These are phyloP conservation scores for Mylabris sibirica DNA, from an alignment of 2,888 invertebrate species.

Conservation along the genomic window DNA sequence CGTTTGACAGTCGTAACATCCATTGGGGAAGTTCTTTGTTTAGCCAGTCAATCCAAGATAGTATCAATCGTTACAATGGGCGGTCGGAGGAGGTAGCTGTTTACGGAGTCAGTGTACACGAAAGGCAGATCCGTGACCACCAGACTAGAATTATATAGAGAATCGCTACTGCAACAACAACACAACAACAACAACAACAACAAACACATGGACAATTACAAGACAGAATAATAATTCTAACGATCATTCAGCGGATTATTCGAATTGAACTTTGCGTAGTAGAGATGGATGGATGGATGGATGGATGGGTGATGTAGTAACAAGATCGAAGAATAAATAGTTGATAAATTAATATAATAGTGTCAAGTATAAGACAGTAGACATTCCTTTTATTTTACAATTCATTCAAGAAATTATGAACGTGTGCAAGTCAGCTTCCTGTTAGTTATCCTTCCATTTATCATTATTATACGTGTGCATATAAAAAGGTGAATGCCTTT, in stretches of 20 bases:
- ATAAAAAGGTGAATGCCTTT: slow-evolving; percentile 33
- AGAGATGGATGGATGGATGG: neutral
- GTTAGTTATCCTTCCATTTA: slow-evolving; percentile 16
- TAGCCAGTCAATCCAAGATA: slow-evolving; percentile 21
- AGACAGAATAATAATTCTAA: slow-evolving; percentile 14
- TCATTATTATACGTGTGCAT: slow-evolving; percentile 15
- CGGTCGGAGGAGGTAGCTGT: slow-evolving; percentile 31
- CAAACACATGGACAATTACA: slow-evolving; percentile 5
- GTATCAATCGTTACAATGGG: slow-evolving; percentile 34
- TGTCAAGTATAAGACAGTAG: neutral
- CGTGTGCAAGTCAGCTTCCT: slow-evolving; percentile 23
- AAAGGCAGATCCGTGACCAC: slow-evolving; percentile 45
- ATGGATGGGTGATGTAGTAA: slow-evolving; percentile 1
- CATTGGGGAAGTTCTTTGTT: slow-evolving; percentile 13
- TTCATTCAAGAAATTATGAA: slow-evolving; percentile 24
- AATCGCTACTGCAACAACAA: slow-evolving; percentile 41
- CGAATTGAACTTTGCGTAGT: neutral
- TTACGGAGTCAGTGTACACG: slow-evolving; percentile 37
- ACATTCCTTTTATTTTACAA: slow-evolving; percentile 2
- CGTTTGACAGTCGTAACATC: slow-evolving; percentile 3
- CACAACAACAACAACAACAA: slow-evolving; percentile 22
- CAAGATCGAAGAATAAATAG: neutral
- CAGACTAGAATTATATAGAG: slow-evolving; percentile 45
- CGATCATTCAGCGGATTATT: slow-evolving; percentile 8
- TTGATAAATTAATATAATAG: slow-evolving; percentile 3